Conservation (phyloP, 2,797 vertebrate genomes). For the Potorous gilbertii region DNA sequence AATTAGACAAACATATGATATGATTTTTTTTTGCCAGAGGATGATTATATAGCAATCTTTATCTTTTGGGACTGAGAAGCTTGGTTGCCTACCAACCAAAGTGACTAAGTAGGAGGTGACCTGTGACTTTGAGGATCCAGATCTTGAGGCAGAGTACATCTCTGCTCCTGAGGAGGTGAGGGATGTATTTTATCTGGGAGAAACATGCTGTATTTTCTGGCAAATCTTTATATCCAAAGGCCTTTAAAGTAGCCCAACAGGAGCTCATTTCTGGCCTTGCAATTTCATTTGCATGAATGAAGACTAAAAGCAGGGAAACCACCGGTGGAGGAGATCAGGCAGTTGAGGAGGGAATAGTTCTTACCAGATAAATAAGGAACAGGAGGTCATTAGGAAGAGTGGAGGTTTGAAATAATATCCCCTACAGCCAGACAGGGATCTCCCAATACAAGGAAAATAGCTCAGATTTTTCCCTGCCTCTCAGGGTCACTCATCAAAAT, state of each 20-base stretch:
- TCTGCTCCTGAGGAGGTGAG: background rate
- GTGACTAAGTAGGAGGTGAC: conserved; percentile 58
- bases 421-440: background rate
- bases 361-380: background rate
- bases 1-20: conserved; percentile 75
- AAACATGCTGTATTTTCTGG: background rate
- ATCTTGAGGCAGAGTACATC: conserved; percentile 49
- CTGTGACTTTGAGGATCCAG: conserved; percentile 50
- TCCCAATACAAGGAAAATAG: background rate
- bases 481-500: conserved; percentile 1
- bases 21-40: conserved; percentile 61
- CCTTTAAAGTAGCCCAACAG: background rate
- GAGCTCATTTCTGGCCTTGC: background rate
- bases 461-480: background rate
- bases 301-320: background rate
- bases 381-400: background rate
- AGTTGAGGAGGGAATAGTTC: background rate
- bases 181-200: conserved; percentile 6
- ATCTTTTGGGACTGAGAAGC: background rate
- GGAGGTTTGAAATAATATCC: background rate
- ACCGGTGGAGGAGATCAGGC: background rate
- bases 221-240: background rate
- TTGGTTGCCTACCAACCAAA: conserved; percentile 42
- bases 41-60: conserved; percentile 45
- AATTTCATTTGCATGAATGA: background rate